phyloP scores from a whole-genome alignment of 2,888 invertebrate species.

The Orchestes rusci region DNA sequence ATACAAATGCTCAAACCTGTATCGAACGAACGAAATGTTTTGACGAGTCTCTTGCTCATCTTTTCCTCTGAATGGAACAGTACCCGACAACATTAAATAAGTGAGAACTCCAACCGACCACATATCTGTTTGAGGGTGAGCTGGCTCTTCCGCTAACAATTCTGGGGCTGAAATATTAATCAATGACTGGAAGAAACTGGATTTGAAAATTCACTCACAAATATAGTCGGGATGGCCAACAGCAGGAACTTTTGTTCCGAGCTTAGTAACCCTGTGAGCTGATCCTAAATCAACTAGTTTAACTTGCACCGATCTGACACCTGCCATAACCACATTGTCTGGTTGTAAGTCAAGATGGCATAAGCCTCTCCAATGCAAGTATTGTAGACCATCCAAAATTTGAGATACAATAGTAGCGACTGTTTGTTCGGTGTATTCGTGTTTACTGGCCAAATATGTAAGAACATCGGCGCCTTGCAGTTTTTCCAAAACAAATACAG shows the following conservation, averaged over 20 bases:
- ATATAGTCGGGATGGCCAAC: conserved; percentile 70
- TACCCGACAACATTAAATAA: conserved; percentile 88
- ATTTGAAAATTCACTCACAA: conserved; percentile 43
- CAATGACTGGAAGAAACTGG: background rate
- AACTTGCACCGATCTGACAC: conserved; percentile 74
- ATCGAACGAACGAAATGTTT: conserved; percentile 87
- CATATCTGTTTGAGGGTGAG: conserved; percentile 86
- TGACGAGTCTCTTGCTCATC: conserved; percentile 80
- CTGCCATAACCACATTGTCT: conserved; percentile 89
- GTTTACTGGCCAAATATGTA: conserved; percentile 78
- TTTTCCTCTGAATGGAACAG: conserved; percentile 81
- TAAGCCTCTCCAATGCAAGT: conserved; percentile 88
- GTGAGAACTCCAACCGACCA: conserved; percentile 92
- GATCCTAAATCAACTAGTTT: conserved; percentile 91
- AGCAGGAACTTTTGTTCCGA: conserved; percentile 65
- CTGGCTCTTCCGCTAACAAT: conserved; percentile 77
- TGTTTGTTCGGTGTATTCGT: conserved; percentile 89
- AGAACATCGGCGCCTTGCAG: conserved; percentile 88
- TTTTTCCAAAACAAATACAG: conserved; percentile 72
- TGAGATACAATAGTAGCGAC: conserved; percentile 70
- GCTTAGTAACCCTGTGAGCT: conserved; percentile 71
- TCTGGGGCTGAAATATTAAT: conserved; percentile 71
- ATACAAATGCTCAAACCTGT: conserved; percentile 88
- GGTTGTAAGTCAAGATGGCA: conserved; percentile 89
- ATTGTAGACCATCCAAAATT: conserved; percentile 83